Base-by-base conservation (phyloP, 1,140 invertebrate species). In the Drosophila ananassae region DNA sequence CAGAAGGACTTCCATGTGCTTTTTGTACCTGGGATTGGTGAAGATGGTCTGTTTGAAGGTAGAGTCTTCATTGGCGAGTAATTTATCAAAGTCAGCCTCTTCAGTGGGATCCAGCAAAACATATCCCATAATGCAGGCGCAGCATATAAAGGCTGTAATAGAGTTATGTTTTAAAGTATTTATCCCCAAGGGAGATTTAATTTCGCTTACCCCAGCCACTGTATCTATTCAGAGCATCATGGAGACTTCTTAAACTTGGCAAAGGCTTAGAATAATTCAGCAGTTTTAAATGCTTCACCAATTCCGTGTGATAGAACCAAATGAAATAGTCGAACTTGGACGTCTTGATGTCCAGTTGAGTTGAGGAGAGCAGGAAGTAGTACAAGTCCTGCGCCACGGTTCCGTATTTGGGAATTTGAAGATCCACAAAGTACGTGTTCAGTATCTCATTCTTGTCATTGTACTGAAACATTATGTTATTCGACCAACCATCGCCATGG, bases 401-500 rank as follows among this genome's bases (percentile, higher is more conserved):
- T 39, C 82, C 80, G 39, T 79, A 91, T 48, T 79, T 74, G 1
- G 75, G 72, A 4, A 91, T 37, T 71, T 91, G 90, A 37, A 73
- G 79, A 24, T 91, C 85, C 0, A 90, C 75, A 1, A 91, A 74
- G 41, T 64, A 82, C 0, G 74, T 77, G n/a, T 89, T 72, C n/a
- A 59, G 53, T 39, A 91, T 92, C 2, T 90, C 91, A 1, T 77
- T 54, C 0, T 48, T 61, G 0, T 69, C 66, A 63, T 93, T 90
- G 67, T 95, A 94, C 24, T 92, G 92, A 80, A 95, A 95, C 73
- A 95, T 82, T 81, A 95, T 94, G 72, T 95, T 93, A 54, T 92
- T 90, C 1, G 72, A 58, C 90, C 87, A 91, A n/a, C 92, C 92
- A 79, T 95, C 95, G 2, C 94, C 95, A 47, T 95, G 95, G 75